Evolutionary conservation across 2,888 invertebrate species (phyloP).

Genomic region (Melikaiella ostensackeni): DNA sequence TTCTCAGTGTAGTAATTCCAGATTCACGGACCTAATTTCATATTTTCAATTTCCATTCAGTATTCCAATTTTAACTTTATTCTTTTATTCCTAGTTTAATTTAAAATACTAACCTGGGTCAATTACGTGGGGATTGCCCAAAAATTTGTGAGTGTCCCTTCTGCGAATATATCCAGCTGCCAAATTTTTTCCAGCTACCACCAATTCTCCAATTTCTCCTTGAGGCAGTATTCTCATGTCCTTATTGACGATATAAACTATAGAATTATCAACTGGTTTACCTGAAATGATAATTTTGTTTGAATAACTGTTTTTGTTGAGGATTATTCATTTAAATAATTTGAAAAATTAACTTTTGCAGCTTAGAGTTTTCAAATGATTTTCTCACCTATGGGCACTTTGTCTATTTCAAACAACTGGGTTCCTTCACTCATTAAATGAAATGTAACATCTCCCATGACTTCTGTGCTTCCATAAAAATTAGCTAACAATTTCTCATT

Average conservation of each 20-base stretch:
- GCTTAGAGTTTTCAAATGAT: neutral
- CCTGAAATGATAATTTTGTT: slow-evolving; percentile 78
- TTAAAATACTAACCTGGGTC: slow-evolving; percentile 74
- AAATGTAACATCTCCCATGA: slow-evolving; percentile 94
- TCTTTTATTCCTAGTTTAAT: neutral
- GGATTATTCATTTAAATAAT: too few relatives aligned
- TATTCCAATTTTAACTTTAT: neutral
- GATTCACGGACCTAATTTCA: too few relatives aligned
- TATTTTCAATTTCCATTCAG: neutral
- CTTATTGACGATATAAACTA: slow-evolving; percentile 88
- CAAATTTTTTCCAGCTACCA: slow-evolving; percentile 88
- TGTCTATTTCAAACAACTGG: slow-evolving; percentile 82
- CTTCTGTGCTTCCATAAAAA: slow-evolving; percentile 94
- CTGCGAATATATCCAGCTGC: slow-evolving; percentile 90
- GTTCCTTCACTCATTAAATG: slow-evolving; percentile 82
- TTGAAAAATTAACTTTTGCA: too few relatives aligned
- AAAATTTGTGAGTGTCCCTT: slow-evolving; percentile 85
- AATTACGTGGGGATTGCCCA: slow-evolving; percentile 85
- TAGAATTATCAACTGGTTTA: slow-evolving; percentile 87
- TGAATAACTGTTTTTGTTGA: slow-evolving; percentile 15
- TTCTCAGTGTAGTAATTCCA: too few relatives aligned
- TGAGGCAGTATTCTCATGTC: slow-evolving; percentile 85
- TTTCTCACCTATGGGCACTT: slow-evolving; percentile 88
- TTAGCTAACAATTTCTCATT: slow-evolving; percentile 86
- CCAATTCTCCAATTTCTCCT: slow-evolving; percentile 89